Base-by-base conservation (phyloP, 2,797 vertebrate genomes). In the Anisognathus igniventris region DNA sequence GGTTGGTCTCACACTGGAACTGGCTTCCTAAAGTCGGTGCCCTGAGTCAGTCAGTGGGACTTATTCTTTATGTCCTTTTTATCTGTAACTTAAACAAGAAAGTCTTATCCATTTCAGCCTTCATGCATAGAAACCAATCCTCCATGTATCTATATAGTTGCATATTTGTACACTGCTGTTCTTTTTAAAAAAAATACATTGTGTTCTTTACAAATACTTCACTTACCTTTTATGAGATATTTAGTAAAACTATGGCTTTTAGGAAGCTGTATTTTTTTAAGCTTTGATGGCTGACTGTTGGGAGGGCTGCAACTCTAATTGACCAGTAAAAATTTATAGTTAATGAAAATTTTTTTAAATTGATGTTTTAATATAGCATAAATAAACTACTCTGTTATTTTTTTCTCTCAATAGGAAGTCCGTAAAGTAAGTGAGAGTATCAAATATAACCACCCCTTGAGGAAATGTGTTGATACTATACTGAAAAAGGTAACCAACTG, bases 381-480 rank as follows among this genome's bases (percentile, higher is more conserved):
- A 20, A 92, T 51, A 86, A 88, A 72, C 66, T 23, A 37, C 57
- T 83, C 6, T 64, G 14, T 37, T 13, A 7, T 61, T 80, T 76
- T 78, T 45, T 73, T 76, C 64, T 60, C 27, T 96, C 47, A 64
- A 95, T 91, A 99, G 99, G 99, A 99, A 91, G 99, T 99, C 86
- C 98, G 99, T 87, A 99, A 99, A 96, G 98, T 99, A 95, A 99
- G 98, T 31, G 99, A 99, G 86, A 98, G 98, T 84, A 98, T 99
- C 95, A 99, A 99, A 93, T 99, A 99, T 92, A 99, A 99, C 95
- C 99, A 99, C 47, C 99, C 99, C 3, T 96, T 99, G 96, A 99
- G 99, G 97, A 99, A 99, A 94, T 99, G 97, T 92, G 98, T 99
- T 72, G 99, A 99, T 87, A 99, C 99, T 8, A 98, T 99, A 86